Conservation (phyloP, 2,797 vertebrate species). For the Alosa sapidissima region DNA sequence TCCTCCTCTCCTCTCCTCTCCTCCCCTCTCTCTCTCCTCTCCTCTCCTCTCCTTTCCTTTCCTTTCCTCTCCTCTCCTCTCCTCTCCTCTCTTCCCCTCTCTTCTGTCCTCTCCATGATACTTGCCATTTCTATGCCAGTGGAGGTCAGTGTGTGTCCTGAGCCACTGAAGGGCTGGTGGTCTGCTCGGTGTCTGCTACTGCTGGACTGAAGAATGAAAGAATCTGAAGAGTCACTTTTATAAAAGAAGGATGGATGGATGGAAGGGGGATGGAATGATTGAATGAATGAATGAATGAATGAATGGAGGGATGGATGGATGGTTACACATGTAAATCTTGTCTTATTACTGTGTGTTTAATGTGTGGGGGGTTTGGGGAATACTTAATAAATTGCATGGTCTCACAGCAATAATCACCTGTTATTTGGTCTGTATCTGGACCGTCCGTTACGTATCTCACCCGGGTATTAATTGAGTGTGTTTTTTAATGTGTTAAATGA, state of each 20-base stretch:
- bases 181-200: slow-evolving; percentile 1
- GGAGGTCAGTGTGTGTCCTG: background rate
- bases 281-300: background rate
- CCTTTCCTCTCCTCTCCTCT: too few relatives aligned
- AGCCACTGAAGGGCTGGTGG: background rate
- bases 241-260: background rate
- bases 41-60: background rate
- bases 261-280: background rate
- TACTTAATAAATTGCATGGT: background rate
- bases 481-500: background rate
- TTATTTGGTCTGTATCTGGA: background rate
- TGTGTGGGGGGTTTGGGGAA: background rate
- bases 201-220: background rate
- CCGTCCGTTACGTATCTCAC: background rate
- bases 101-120: background rate
- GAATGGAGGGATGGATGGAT: background rate
- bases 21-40: too few relatives aligned
- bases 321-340: background rate
- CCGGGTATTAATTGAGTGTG: background rate
- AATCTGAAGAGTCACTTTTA: background rate
- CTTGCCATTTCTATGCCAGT: background rate
- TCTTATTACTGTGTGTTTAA: background rate
- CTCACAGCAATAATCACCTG: slow-evolving; percentile 5
- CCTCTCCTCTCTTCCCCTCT: too few relatives aligned
- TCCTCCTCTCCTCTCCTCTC: too few relatives aligned